Conservation (phyloP, 2,113 vertebrate species). For the Catagonus wagneri region DNA sequence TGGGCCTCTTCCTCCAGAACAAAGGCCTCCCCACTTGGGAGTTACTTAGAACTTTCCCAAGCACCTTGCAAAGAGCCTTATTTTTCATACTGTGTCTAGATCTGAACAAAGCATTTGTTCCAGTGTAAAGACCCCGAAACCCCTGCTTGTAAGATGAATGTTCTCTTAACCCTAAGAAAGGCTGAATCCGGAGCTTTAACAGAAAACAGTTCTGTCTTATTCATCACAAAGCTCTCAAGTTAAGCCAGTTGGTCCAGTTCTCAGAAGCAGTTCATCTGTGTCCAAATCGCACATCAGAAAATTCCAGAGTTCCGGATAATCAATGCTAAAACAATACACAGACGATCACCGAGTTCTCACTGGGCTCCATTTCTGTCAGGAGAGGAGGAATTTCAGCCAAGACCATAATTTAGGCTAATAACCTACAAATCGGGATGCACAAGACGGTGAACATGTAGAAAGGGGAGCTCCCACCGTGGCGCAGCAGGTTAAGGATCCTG, state of each 20-base stretch:
- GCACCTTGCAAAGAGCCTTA: slow-evolving; percentile 82
- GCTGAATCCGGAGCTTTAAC: slow-evolving; percentile 42
- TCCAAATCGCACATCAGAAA: slow-evolving; percentile 57
- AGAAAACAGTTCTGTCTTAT: slow-evolving; percentile 42
- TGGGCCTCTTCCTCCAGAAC: slow-evolving; percentile 71
- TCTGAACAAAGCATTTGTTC: slow-evolving; percentile 69
- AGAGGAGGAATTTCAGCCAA: slow-evolving; percentile 59
- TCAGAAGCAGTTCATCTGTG: slow-evolving; percentile 69
- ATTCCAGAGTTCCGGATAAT: slow-evolving; percentile 25
- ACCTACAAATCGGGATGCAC: not conserved
- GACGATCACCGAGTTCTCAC: not conserved
- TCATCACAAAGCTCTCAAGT: slow-evolving; percentile 44
- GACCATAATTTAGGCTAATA: slow-evolving; percentile 47
- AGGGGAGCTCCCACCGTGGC: no score
- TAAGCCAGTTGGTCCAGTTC: slow-evolving; percentile 16
- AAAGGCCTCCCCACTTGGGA: slow-evolving; percentile 80
- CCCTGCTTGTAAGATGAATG: slow-evolving; percentile 63
- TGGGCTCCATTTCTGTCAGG: slow-evolving; percentile 52
- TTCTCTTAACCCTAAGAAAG: slow-evolving; percentile 70
- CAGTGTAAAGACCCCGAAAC: slow-evolving; percentile 52
- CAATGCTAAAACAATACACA: slow-evolving; percentile 71
- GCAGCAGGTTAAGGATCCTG: no score
- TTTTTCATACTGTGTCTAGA: slow-evolving; percentile 74
- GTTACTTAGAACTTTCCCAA: slow-evolving; percentile 80
- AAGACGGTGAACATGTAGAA: not conserved